These are phyloP conservation scores for Phthorimaea operculella DNA, from an alignment of 1,140 invertebrate species.

Conservation along the genomic window DNA sequence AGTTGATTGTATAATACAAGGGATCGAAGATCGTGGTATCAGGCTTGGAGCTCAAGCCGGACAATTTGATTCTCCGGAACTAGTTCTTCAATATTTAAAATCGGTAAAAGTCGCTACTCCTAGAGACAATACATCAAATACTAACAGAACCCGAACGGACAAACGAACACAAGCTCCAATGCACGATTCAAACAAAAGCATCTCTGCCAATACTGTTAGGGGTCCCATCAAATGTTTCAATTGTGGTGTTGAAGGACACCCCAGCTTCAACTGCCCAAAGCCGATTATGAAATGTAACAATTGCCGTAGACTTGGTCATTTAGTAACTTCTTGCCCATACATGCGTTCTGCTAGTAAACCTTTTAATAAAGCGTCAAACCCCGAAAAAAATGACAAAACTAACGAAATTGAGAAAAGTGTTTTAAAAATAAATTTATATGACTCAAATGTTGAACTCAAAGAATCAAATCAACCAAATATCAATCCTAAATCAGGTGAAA, in stretches of 20 bases:
- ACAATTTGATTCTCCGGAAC: background rate
- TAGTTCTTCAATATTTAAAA: background rate
- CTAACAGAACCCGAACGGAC: background rate
- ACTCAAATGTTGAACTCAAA: background rate
- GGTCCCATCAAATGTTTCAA: background rate
- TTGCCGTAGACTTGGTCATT: background rate
- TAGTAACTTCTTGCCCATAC: background rate
- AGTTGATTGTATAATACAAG: constrained; percentile 1
- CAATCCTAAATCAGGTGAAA: background rate
- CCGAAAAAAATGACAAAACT: too few species aligned
- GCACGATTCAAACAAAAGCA: background rate
- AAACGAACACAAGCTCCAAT: background rate
- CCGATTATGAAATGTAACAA: background rate
- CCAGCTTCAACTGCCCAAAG: background rate
- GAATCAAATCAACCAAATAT: background rate
- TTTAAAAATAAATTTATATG: background rate
- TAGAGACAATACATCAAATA: background rate
- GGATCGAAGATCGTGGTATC: background rate
- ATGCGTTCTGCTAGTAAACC: too few species aligned
- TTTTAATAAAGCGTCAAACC: too few species aligned
- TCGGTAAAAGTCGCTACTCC: background rate
- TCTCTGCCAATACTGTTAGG: background rate
- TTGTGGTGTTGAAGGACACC: background rate
- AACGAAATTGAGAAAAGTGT: background rate
- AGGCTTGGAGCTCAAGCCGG: constrained; percentile 1